Percentiles rank a stretch among this genome's conserved stretches.
phyloP scores from a whole-genome alignment of 2,888 invertebrate species.

The Girardia tigrina region DNA sequence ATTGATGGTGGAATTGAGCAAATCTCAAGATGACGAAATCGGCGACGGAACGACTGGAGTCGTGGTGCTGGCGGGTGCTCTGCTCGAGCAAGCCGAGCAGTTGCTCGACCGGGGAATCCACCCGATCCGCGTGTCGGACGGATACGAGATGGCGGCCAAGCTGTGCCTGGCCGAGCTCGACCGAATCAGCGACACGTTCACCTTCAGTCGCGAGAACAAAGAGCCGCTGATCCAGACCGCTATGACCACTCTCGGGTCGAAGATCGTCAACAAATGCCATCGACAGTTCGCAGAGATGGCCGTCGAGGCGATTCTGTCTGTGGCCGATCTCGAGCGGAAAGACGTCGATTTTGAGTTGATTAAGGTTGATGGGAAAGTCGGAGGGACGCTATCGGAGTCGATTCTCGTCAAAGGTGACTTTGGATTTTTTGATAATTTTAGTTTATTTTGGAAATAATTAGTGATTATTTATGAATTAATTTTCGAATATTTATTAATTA shows the following conservation, averaged over 20 bases:
- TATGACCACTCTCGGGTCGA: constrained; percentile 92
- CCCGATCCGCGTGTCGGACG: constrained; percentile 93
- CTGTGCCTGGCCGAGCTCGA: constrained; percentile 72
- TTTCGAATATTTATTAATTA: no score
- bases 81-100: constrained; percentile 81
- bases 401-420: constrained; percentile 77
- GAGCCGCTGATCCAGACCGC: constrained; percentile 83
- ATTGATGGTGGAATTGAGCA: constrained; percentile 86
- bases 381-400: constrained; percentile 89
- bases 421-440: no score
- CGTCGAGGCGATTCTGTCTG: constrained; percentile 84
- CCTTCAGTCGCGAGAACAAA: constrained; percentile 64
- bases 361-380: constrained; percentile 91
- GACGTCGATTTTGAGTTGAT: constrained; percentile 98
- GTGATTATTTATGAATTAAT: no score
- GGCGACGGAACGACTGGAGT: constrained; percentile 92
- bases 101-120: constrained; percentile 90
- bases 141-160: constrained; percentile 87
- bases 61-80: constrained; percentile 65
- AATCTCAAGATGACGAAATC: constrained; percentile 97
- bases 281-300: constrained; percentile 96
- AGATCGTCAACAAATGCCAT: constrained; percentile 91
- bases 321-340: constrained; percentile 76
- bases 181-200: constrained; percentile 72
- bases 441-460: no score